Evolutionary conservation across 92 coral and sea anemone species (phyloP), one percentile per base, ranked within the genome.

Genomic region (Bergia sp.): DNA sequence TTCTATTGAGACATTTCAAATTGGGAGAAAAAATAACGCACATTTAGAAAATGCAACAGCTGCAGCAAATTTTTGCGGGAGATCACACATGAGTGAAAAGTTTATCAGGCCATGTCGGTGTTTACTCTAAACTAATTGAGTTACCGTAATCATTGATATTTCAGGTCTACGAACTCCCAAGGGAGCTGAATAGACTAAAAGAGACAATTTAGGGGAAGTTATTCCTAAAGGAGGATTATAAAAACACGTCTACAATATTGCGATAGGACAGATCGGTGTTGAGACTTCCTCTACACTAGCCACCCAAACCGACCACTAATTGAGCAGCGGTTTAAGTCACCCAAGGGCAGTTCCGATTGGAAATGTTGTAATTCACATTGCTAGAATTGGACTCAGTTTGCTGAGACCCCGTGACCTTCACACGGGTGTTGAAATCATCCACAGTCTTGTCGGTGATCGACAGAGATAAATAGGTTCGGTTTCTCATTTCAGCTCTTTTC

Each of bases 391-490:
- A 42, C 78, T 7, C 45, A 11, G 61, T 36, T 45, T 45, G 44
- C 65, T 45, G 65, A 7, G 78, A 44, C 87, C 77, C 65, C 87
- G 55, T 38, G 87, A 84, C 87, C 87, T 84, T 18, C 87, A 71
- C 87, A 84, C 40, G 47, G 77, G 87, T 84, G 87, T 71, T 84
- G 87, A 84, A 84, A 84, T 84, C 64, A 42, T 84, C 9, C 37
- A 12, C 43, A 69, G 65, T 36, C 49, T 37, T 50, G 79, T 84
- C 87, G 79, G 79, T 47, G 85, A 57, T 80, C 85, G 40, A 49
- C 71, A 5, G 67, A 84, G 87, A 69, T 84, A 84, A 45, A 74
- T 84, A 11, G 45, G 61, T 37, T 23, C 11, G 87, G 87, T 69
- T 84, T 84, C 87, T 84, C 64, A 10, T 84, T 84, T 84, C 87